These are phyloP conservation scores for Anastrepha ludens DNA, from an alignment of 1,140 invertebrate genomes.

Conservation along the genomic window DNA sequence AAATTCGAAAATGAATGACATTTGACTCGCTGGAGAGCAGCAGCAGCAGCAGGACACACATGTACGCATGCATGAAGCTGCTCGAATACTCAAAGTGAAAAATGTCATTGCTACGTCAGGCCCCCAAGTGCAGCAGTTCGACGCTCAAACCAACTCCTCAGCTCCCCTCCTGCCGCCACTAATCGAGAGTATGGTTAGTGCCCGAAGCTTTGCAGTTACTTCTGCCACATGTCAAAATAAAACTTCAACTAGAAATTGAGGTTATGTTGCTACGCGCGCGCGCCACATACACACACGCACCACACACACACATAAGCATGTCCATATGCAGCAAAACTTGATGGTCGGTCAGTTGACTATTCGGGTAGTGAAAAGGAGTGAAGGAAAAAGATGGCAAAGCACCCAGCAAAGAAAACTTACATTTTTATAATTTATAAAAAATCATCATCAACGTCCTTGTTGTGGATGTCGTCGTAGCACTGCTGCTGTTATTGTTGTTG, in stretches of 20 bases:
- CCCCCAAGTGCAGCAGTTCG: background rate
- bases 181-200: constrained; percentile 17
- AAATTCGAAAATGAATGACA: constrained; percentile 53
- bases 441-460: constrained; percentile 41
- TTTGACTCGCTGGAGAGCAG: constrained; percentile 50
- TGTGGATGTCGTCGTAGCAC: background rate
- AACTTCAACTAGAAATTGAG: constrained; percentile 53
- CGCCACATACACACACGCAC: background rate
- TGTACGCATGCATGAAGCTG: background rate
- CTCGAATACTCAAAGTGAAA: constrained; percentile 45
- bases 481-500: background rate
- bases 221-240: constrained; percentile 52
- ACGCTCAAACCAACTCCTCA: background rate
- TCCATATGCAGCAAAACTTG: background rate
- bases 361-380: background rate
- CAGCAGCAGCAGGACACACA: constrained; percentile 7
- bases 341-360: background rate
- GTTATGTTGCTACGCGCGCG: constrained; percentile 27
- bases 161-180: background rate
- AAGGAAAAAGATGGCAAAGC: constrained; percentile 1
- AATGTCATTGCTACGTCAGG: constrained; percentile 30
- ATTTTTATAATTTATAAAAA: constrained; percentile 52
- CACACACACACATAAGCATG: background rate
- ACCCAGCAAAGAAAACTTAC: constrained; percentile 48
- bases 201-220: constrained; percentile 46